Evolutionary conservation across 2,888 invertebrate species (phyloP).

Genomic region (Ctena decussata): DNA sequence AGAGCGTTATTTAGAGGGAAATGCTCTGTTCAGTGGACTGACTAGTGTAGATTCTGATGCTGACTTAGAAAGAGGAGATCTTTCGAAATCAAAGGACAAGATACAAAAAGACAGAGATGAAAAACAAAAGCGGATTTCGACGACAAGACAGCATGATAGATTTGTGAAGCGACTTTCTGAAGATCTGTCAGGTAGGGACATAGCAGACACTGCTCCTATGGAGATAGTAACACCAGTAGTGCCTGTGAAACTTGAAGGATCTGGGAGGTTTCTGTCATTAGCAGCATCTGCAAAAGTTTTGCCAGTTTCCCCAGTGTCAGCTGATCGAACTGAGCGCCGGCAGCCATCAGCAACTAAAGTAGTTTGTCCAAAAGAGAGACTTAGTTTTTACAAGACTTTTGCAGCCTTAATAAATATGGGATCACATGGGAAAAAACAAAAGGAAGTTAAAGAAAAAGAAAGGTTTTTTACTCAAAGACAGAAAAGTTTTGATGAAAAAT

Average conservation of each 20-base stretch:
- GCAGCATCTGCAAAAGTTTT: constrained; percentile 30
- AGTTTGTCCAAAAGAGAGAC: constrained; percentile 79
- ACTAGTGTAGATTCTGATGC: constrained; percentile 81
- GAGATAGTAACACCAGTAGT: constrained; percentile 62
- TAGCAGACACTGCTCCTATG: constrained; percentile 67
- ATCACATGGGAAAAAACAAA: constrained; percentile 85
- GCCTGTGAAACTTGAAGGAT: constrained; percentile 70
- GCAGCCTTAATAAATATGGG: constrained; percentile 92
- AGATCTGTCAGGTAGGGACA: constrained; percentile 61
- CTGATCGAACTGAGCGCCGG: constrained; percentile 45
- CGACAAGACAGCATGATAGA: constrained; percentile 71
- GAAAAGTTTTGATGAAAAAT: constrained; percentile 93
- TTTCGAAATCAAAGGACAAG: constrained; percentile 72
- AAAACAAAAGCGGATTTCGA: constrained; percentile 75
- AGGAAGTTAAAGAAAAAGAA: constrained; percentile 74
- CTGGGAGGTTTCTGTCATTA: constrained; percentile 70
- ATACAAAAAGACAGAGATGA: constrained; percentile 73
- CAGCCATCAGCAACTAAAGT: constrained; percentile 55
- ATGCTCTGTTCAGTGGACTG: constrained; percentile 74
- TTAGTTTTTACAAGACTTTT: constrained; percentile 89
- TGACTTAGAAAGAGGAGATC: constrained; percentile 72
- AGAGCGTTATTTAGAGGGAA: constrained; percentile 73
- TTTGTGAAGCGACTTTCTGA: constrained; percentile 73
- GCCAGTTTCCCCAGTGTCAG: constrained; percentile 30
- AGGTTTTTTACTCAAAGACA: constrained; percentile 77